These are phyloP conservation scores for Pomatostomus ruficeps DNA, from an alignment of 2,113 vertebrate genomes.

Conservation along the genomic window DNA sequence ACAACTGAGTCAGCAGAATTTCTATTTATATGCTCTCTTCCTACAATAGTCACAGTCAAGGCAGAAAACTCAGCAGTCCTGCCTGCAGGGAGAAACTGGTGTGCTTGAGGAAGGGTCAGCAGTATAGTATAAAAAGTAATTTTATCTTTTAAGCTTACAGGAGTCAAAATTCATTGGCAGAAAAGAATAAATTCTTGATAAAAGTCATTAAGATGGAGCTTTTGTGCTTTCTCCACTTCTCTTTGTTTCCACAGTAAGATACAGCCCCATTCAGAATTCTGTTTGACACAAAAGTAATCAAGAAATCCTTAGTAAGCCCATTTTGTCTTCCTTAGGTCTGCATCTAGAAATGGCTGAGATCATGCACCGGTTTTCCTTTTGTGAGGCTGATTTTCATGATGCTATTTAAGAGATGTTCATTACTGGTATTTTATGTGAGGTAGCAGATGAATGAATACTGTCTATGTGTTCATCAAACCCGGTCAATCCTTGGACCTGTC, in stretches of 20 bases:
- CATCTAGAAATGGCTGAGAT: neutral
- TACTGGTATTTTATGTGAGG: neutral
- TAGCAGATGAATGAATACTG: neutral
- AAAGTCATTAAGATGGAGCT: neutral
- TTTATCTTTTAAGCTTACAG: neutral
- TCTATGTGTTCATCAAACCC: neutral
- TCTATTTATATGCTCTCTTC: conserved; percentile 56
- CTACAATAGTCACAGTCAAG: conserved; percentile 8
- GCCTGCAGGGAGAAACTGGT: neutral
- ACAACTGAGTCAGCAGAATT: conserved; percentile 58
- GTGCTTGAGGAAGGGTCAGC: neutral
- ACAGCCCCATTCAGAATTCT: neutral
- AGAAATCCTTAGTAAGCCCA: neutral
- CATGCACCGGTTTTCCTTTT: neutral
- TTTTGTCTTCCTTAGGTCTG: neutral
- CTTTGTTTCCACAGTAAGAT: neutral
- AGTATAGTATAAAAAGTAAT: neutral
- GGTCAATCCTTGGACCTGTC: neutral
- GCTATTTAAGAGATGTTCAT: neutral
- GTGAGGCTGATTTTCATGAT: neutral
- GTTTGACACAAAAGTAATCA: neutral
- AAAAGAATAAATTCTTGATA: neutral
- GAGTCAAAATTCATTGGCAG: neutral
- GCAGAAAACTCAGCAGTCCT: conserved; percentile 24
- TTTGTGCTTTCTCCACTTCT: neutral